Evolutionary conservation across 2,113 vertebrate species (phyloP).

Genomic region (Crotalus tigris): DNA sequence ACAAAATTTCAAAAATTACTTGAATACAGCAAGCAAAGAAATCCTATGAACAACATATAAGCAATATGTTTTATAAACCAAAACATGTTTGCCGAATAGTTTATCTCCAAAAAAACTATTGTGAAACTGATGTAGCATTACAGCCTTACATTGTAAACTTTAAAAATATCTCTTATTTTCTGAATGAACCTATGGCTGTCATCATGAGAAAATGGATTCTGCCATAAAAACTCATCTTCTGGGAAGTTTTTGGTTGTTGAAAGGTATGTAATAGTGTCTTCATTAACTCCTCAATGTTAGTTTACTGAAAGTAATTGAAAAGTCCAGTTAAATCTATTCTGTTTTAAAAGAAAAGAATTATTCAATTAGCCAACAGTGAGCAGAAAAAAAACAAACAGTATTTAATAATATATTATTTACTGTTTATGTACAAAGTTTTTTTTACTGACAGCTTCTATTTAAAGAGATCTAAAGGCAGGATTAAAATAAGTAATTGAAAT

Average conservation of each 20-base stretch:
- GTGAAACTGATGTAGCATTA: not conserved
- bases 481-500: not conserved
- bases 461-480: not conserved
- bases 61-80: not conserved
- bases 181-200: not conserved
- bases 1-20: not conserved
- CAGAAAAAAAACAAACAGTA: not conserved
- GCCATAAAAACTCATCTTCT: not conserved
- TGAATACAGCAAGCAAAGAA: not conserved
- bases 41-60: not conserved
- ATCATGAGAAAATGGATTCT: not conserved
- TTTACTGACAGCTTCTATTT: not conserved
- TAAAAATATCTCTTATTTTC: not conserved
- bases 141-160: not conserved
- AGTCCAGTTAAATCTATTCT: not conserved
- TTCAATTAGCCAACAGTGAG: not conserved
- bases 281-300: not conserved
- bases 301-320: not conserved
- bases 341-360: not conserved
- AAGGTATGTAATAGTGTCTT: not conserved
- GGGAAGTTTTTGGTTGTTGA: not conserved
- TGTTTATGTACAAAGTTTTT: not conserved
- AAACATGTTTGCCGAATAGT: not conserved
- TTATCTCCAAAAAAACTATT: not conserved
- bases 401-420: not conserved